A percentile compares a stretch with the other conserved stretches of the same genome.
phyloP scores from a whole-genome alignment of 1,140 invertebrate genomes.

The Ylistrum balloti region DNA sequence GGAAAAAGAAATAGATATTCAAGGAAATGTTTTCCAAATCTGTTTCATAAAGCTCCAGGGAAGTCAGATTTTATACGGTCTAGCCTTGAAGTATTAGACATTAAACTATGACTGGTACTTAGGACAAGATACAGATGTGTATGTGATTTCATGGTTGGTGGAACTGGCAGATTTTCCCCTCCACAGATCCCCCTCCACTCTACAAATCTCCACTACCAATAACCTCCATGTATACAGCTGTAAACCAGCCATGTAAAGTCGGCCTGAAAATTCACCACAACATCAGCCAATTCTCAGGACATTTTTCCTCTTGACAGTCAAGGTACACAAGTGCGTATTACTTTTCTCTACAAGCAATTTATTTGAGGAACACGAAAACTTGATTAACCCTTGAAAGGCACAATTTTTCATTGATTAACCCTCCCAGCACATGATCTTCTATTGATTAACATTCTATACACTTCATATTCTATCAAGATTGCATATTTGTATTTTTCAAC shows the following conservation, averaged over 20 bases:
- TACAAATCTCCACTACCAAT: neutral
- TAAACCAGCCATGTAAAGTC: neutral
- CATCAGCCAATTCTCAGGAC: neutral
- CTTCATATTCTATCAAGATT: neutral
- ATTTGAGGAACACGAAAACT: neutral
- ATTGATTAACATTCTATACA: neutral
- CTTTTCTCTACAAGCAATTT: neutral
- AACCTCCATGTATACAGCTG: neutral
- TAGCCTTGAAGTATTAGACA: neutral
- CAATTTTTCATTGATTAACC: constrained; percentile 35
- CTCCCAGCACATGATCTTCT: neutral
- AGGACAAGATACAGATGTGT: constrained; percentile 33
- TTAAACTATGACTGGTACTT: constrained; percentile 4
- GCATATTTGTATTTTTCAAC: neutral
- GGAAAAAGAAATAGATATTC: too few species aligned
- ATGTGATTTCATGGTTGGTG: constrained; percentile 22
- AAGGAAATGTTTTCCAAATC: neutral
- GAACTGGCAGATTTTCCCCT: neutral
- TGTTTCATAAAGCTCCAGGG: neutral
- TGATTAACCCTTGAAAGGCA: neutral
- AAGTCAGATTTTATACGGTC: neutral
- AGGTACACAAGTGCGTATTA: constrained; percentile 18
- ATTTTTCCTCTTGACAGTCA: neutral
- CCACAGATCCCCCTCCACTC: neutral
- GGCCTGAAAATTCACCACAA: constrained; percentile 13